Percentiles rank a stretch among this genome's conserved stretches.
Conservation (phyloP, 2,797 vertebrate species). For the Hoplostethus atlanticus region DNA sequence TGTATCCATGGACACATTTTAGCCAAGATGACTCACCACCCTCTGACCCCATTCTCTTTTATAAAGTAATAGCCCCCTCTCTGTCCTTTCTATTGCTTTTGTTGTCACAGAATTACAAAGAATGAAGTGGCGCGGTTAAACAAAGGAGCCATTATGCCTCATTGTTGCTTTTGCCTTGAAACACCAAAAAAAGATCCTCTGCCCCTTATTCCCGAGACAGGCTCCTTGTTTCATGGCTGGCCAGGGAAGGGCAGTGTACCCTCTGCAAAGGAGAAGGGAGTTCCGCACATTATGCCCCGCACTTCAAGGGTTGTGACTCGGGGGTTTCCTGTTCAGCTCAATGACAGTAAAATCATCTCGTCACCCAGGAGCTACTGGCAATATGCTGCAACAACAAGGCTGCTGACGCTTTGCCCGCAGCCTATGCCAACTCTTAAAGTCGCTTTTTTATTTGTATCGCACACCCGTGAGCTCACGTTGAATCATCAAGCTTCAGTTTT, state of each 20-base stretch:
- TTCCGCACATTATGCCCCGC: slow-evolving; percentile 76
- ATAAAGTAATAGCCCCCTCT: slow-evolving; percentile 39
- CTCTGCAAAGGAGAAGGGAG: slow-evolving; percentile 71
- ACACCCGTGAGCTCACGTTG: not conserved
- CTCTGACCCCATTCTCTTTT: slow-evolving; percentile 44
- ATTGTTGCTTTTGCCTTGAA: slow-evolving; percentile 73
- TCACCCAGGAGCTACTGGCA: slow-evolving; percentile 9
- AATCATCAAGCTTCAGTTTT: not conserved
- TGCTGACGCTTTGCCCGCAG: slow-evolving; percentile 3
- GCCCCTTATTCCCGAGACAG: slow-evolving; percentile 35
- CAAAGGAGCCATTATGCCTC: slow-evolving; percentile 32
- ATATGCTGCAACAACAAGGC: slow-evolving; percentile 11
- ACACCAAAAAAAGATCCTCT: slow-evolving; percentile 59
- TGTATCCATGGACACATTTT: slow-evolving; percentile 26
- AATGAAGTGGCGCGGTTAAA: slow-evolving; percentile 49
- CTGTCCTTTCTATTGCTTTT: slow-evolving; percentile 47
- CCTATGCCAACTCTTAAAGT: not conserved
- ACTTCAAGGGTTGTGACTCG: slow-evolving; percentile 57
- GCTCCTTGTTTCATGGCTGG: slow-evolving; percentile 34
- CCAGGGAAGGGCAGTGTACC: slow-evolving; percentile 51
- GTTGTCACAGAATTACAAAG: slow-evolving; percentile 36
- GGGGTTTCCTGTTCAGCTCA: slow-evolving; percentile 65
- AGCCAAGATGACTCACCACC: slow-evolving; percentile 40
- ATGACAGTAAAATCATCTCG: slow-evolving; percentile 45
- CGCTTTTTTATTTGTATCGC: not conserved